Evolutionary conservation across 2,113 vertebrate genomes (phyloP), one percentile per base, ranked within the genome.

Genomic region (Panthera leo): DNA sequence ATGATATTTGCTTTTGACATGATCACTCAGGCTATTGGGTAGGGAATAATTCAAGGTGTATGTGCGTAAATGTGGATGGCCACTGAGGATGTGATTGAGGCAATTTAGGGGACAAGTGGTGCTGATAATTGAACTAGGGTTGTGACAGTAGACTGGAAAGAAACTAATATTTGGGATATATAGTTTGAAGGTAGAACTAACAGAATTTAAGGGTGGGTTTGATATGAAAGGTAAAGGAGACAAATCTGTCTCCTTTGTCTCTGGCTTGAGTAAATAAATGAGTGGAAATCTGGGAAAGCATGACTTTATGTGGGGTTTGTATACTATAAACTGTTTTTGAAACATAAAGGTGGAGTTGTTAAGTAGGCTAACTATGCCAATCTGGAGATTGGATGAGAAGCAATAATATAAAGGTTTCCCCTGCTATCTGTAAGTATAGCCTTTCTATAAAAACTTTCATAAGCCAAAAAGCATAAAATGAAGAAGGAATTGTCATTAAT

Each of bases 381-480:
- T 76, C 14, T 80, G 42, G 70, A 70, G 45, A n/a, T 1, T 51
- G 19, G 6, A 23, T 25, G n/a, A 45, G 48, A 85, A 87, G 11
- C n/a, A 84, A 9, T 31, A 3, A 9, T 27, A 2, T 51, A 53
- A 19, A 34, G 0, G 4, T 7, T 48, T 16, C 16, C 5, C 9
- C 48, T 34, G 18, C 75, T 53, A 34, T 53, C 31, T 18, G 16
- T 53, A 79, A 79, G 31, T 79, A 79, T 10, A 53, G 31, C 31
- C 34, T 53, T 53, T 10, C 31, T 79, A 23, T 13, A 18, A 53
- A 53, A 53, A 5, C 48, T 34, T n/a, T 53, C 18, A n/a, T 79
- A n/a, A 79, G 9, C 5, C 2, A 34, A 34, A 45, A 79, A 79
- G 31, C 16, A n/a, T 53, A n/a, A 34, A n/a, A 45, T 7, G 25